These are phyloP conservation scores for Brassicogethes aeneus DNA, from an alignment of 2,888 invertebrate genomes.

Conservation along the genomic window DNA sequence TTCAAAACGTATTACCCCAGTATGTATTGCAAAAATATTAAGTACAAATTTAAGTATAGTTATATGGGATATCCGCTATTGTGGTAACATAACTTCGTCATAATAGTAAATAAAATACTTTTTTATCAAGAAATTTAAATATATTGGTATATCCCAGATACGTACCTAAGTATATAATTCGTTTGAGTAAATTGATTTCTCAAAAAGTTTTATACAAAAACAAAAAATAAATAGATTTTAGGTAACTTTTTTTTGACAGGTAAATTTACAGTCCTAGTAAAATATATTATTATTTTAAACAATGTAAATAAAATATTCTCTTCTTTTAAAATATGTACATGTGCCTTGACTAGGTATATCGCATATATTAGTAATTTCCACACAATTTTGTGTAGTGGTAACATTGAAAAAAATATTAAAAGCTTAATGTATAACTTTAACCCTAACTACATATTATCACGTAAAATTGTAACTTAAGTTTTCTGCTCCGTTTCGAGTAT, in stretches of 20 bases:
- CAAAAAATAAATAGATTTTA: conserved; percentile 7
- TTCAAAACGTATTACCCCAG: too few relatives aligned
- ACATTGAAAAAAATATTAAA: conserved; percentile 30
- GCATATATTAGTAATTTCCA: conserved; percentile 31
- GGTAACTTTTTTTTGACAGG: conserved; percentile 23
- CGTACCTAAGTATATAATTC: too few relatives aligned
- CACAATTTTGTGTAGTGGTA: conserved; percentile 34
- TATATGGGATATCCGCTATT: too few relatives aligned
- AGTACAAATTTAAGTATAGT: too few relatives aligned
- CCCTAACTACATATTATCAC: conserved; percentile 18
- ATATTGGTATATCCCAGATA: too few relatives aligned
- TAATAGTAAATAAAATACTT: too few relatives aligned
- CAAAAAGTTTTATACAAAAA: too few relatives aligned
- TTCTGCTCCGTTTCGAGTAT: conserved; percentile 16
- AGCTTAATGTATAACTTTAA: conserved; percentile 14
- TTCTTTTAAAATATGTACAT: conserved; percentile 29
- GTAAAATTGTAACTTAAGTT: conserved; percentile 19
- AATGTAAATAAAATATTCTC: conserved; percentile 31
- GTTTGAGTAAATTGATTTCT: too few relatives aligned
- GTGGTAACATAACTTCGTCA: too few relatives aligned
- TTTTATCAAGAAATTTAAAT: too few relatives aligned
- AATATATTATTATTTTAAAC: conserved; percentile 32
- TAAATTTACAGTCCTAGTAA: conserved; percentile 28
- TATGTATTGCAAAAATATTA: too few relatives aligned
- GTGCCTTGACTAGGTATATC: conserved; percentile 39